Evolutionary conservation across 2,797 vertebrate species (phyloP).

Genomic region (Dallia pectoralis): DNA sequence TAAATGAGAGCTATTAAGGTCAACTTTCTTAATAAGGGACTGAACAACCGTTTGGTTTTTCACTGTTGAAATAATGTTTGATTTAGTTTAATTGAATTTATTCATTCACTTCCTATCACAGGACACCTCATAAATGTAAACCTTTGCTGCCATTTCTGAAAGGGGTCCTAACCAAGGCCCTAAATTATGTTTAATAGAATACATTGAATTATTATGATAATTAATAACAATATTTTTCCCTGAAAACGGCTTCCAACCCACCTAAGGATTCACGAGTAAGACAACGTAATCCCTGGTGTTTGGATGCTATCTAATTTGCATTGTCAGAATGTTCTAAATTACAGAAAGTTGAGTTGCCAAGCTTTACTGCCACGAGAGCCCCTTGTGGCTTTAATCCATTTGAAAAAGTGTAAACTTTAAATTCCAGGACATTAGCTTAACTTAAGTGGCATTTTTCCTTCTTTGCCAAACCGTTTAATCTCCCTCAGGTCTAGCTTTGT

Average conservation of each 20-base stretch:
- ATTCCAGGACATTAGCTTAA: conserved; percentile 55
- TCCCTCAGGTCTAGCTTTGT: conserved; percentile 30
- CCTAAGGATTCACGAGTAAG: too few species aligned
- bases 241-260: too few species aligned
- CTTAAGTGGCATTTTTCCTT: conserved; percentile 61
- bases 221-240: too few species aligned
- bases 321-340: conserved; percentile 35
- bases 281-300: too few species aligned
- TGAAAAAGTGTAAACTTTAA: conserved; percentile 60
- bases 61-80: too few species aligned
- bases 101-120: background rate
- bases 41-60: too few species aligned
- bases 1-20: too few species aligned
- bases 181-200: background rate
- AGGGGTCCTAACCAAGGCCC: background rate
- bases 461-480: conserved; percentile 59
- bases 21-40: too few species aligned
- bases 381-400: conserved; percentile 45
- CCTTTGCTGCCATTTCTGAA: background rate
- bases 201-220: too few species aligned
- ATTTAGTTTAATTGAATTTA: background rate
- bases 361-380: conserved; percentile 24
- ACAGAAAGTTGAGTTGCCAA: conserved; percentile 43
- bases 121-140: background rate
- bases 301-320: conserved; percentile 15